These are phyloP conservation scores for Heteropelma amictum DNA, from an alignment of 2,888 invertebrate species.

Conservation along the genomic window DNA sequence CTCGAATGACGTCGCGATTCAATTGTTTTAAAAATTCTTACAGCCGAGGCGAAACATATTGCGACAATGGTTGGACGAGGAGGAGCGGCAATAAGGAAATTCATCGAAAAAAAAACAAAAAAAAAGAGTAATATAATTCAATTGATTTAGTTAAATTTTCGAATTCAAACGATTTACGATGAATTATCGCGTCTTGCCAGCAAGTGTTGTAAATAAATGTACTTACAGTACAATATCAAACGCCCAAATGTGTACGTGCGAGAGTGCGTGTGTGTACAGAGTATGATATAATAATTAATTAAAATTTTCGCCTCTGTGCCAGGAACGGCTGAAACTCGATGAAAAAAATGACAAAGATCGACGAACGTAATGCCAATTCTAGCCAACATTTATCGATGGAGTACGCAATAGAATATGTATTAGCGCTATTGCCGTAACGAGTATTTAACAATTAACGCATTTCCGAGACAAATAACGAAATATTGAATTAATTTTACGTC, in stretches of 20 bases:
- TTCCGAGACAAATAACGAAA: too few relatives aligned
- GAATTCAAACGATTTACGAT: background rate
- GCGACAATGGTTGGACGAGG: constrained; percentile 72
- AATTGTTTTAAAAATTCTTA: constrained; percentile 55
- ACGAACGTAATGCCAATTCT: constrained; percentile 32
- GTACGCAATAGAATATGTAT: constrained; percentile 17
- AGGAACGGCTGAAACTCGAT: background rate
- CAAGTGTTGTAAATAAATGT: constrained; percentile 78
- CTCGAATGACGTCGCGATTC: background rate
- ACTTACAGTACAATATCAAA: constrained; percentile 78
- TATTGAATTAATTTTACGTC: background rate
- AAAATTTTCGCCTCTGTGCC: background rate
- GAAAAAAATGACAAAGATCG: background rate
- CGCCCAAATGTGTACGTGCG: constrained; percentile 65
- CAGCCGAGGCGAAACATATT: constrained; percentile 72
- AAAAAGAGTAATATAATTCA: too few relatives aligned
- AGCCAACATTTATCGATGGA: constrained; percentile 45
- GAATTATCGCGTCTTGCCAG: constrained; percentile 66
- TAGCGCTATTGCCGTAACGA: constrained; percentile 19
- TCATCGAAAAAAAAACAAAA: constrained; percentile 43
- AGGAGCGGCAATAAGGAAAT: constrained; percentile 58
- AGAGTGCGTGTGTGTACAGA: constrained; percentile 71
- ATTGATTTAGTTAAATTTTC: too few relatives aligned
- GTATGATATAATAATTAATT: constrained; percentile 63
- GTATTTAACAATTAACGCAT: too few relatives aligned